Evolutionary conservation across 1,140 invertebrate species (phyloP).

Genomic region (Solenopsis invicta): DNA sequence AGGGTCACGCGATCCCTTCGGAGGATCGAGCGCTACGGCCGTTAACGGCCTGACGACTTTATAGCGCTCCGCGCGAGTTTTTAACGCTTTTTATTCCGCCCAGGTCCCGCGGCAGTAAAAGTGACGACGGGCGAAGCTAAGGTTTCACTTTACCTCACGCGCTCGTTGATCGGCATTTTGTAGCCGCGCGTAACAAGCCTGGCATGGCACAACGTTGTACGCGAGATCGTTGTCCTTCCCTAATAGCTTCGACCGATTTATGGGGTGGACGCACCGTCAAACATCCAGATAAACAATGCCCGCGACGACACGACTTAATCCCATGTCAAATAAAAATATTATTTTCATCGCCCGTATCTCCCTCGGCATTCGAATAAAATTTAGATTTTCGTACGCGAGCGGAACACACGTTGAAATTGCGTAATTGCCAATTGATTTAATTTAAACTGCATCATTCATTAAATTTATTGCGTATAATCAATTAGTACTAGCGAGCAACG

Average conservation of each 20-base stretch:
- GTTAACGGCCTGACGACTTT: slow-evolving; percentile 61
- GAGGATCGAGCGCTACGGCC: slow-evolving; percentile 33
- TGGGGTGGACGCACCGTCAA: neutral
- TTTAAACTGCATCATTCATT: neutral
- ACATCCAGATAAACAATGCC: neutral
- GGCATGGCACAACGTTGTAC: neutral
- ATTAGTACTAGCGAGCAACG: neutral
- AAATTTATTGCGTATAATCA: neutral
- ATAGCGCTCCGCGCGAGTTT: slow-evolving; percentile 51
- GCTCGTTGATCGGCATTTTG: slow-evolving; percentile 47
- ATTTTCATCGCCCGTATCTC: too few relatives aligned
- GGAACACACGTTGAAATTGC: neutral
- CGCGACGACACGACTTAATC: neutral
- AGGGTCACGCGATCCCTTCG: slow-evolving; percentile 57
- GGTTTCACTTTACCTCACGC: slow-evolving; percentile 51
- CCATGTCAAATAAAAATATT: neutral
- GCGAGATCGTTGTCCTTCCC: slow-evolving; percentile 6
- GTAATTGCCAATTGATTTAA: neutral
- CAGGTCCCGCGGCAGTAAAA: slow-evolving; percentile 42
- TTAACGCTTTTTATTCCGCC: slow-evolving; percentile 58
- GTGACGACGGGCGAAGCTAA: slow-evolving; percentile 48
- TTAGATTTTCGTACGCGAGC: neutral
- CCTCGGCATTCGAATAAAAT: neutral
- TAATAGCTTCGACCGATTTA: slow-evolving; percentile 20
- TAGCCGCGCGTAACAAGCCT: slow-evolving; percentile 4